Conservation (phyloP, 2,888 invertebrate species). For the Epinotia nisella region DNA sequence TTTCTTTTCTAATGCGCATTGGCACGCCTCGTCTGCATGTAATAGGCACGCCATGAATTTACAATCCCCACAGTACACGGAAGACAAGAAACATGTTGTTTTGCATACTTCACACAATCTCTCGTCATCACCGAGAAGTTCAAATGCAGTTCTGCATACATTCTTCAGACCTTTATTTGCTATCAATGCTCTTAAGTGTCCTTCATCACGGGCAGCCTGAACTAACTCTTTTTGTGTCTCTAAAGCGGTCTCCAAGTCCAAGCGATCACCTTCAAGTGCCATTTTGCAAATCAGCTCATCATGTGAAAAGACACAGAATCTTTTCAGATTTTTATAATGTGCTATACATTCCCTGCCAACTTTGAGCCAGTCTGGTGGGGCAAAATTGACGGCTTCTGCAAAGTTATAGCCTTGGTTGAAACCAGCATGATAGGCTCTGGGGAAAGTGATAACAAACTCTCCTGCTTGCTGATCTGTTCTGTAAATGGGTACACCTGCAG, state of each 20-base stretch:
- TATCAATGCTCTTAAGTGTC: constrained; percentile 66
- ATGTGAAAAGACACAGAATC: constrained; percentile 92
- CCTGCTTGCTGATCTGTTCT: constrained; percentile 90
- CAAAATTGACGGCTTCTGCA: constrained; percentile 94
- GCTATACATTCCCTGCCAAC: constrained; percentile 88
- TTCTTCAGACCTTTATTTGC: constrained; percentile 83
- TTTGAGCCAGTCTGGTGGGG: constrained; percentile 91
- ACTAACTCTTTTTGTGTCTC: constrained; percentile 88
- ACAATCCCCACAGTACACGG: constrained; percentile 86
- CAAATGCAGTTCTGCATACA: constrained; percentile 87
- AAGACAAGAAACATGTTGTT: constrained; percentile 91
- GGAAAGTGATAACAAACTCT: constrained; percentile 93
- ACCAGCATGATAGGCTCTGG: constrained; percentile 91
- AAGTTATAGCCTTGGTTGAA: constrained; percentile 93
- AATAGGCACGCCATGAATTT: constrained; percentile 87
- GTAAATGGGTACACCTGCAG: constrained; percentile 85
- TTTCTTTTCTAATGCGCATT: constrained; percentile 81
- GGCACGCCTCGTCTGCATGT: constrained; percentile 86
- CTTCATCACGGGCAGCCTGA: constrained; percentile 84
- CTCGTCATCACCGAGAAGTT: constrained; percentile 89
- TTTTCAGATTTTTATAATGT: constrained; percentile 88
- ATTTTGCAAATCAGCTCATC: constrained; percentile 92
- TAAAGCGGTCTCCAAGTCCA: constrained; percentile 87
- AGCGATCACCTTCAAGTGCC: constrained; percentile 87
- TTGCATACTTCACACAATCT: constrained; percentile 89